phyloP scores from a whole-genome alignment of 2,113 vertebrate species.

The Lophura nycthemera region DNA sequence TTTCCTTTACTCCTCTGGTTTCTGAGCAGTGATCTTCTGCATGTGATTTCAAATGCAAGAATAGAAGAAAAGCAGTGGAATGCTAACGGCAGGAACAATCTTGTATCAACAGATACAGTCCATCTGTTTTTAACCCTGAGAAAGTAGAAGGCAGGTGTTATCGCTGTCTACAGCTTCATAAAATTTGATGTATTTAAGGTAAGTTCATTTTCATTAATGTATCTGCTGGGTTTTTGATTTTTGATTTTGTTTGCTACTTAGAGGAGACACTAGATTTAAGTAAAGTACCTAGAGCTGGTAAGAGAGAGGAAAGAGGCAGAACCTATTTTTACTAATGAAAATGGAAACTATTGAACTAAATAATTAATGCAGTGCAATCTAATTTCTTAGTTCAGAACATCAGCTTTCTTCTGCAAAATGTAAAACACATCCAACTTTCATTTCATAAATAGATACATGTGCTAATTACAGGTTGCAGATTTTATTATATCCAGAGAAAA shows the following conservation, averaged over 20 bases:
- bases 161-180: neutral
- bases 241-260: neutral
- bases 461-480: constrained; percentile 12
- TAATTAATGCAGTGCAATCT: constrained; percentile 4
- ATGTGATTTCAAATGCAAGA: neutral
- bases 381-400: constrained; percentile 14
- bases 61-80: neutral
- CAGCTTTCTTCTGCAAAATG: neutral
- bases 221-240: neutral
- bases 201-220: constrained; percentile 27
- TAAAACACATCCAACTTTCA: neutral
- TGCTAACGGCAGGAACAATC: neutral
- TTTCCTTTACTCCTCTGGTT: neutral
- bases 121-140: neutral
- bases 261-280: neutral
- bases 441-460: neutral
- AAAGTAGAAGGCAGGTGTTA: neutral
- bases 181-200: neutral
- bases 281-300: constrained; percentile 19
- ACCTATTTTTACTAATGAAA: neutral
- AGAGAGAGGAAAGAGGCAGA: neutral
- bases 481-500: constrained; percentile 30
- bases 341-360: constrained; percentile 29
- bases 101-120: neutral
- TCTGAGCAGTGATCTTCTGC: neutral